A percentile compares a stretch with the other conserved stretches of the same genome.
phyloP scores from a whole-genome alignment of 1,140 invertebrate species.

The Amyelois transitella region DNA sequence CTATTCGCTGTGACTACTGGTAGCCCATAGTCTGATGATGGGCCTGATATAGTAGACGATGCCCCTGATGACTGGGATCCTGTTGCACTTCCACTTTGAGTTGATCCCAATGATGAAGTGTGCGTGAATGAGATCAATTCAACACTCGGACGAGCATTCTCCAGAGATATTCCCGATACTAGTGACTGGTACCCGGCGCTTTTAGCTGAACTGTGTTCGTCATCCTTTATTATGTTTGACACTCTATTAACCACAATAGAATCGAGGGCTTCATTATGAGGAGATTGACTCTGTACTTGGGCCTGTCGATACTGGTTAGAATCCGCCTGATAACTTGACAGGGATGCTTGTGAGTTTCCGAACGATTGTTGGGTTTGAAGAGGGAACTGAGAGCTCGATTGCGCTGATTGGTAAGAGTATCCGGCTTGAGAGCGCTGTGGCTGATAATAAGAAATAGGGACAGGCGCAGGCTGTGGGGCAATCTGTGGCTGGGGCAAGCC shows the following conservation, averaged over 20 bases:
- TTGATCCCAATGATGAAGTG: constrained; percentile 24
- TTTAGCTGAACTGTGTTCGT: constrained; percentile 49
- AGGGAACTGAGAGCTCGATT: constrained; percentile 12
- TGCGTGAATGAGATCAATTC: constrained; percentile 60
- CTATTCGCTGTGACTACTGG: constrained; percentile 18
- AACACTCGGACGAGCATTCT: constrained; percentile 51
- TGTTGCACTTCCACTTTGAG: not conserved
- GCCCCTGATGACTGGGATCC: constrained; percentile 8
- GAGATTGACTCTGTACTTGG: constrained; percentile 16
- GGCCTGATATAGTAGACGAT: constrained; percentile 13
- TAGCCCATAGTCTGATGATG: constrained; percentile 22
- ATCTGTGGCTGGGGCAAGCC: constrained; percentile 19
- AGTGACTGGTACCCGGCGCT: constrained; percentile 48
- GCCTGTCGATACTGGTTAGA: constrained; percentile 38
- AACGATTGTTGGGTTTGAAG: constrained; percentile 24
- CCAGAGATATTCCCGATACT: constrained; percentile 55
- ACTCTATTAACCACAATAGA: constrained; percentile 44
- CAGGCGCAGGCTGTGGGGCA: not conserved
- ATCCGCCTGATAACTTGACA: constrained; percentile 49
- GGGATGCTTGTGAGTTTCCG: constrained; percentile 7
- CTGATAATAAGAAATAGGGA: constrained; percentile 6
- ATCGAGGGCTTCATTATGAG: constrained; percentile 48
- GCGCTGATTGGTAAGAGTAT: not conserved
- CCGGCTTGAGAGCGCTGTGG: not conserved
- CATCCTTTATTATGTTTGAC: constrained; percentile 52